A percentile compares a stretch with the other conserved stretches of the same genome.
These are phyloP conservation scores for Electrophaes corylata DNA, from an alignment of 2,888 invertebrate genomes.

Conservation along the genomic window DNA sequence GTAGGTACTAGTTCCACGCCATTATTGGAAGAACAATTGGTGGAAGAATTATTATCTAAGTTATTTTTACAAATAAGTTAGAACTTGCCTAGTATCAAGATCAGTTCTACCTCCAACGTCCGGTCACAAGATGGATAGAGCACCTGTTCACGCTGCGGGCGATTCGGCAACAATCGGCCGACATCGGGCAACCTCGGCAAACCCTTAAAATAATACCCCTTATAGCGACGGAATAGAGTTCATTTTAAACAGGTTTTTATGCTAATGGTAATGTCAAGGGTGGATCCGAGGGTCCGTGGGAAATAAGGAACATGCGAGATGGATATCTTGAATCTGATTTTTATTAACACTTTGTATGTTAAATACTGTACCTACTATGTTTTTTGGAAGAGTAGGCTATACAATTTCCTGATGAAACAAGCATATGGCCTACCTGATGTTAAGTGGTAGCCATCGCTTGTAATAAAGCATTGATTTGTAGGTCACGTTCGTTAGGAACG, in stretches of 20 bases:
- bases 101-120: slow-evolving; percentile 37
- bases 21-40: too few relatives aligned
- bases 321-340: slow-evolving; percentile 39
- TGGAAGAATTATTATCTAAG: too few relatives aligned
- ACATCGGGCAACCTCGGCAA: slow-evolving; percentile 35
- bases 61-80: too few relatives aligned
- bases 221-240: slow-evolving; percentile 19
- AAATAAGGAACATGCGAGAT: slow-evolving; percentile 32
- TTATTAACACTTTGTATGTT: slow-evolving; percentile 33
- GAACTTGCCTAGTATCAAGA: slow-evolving; percentile 58
- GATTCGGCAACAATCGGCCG: slow-evolving; percentile 39
- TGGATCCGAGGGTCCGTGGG: slow-evolving; percentile 42
- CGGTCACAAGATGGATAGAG: slow-evolving; percentile 57
- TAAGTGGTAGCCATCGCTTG: too few relatives aligned
- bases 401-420: too few relatives aligned
- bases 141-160: slow-evolving; percentile 60
- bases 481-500: too few relatives aligned
- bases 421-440: too few relatives aligned
- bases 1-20: too few relatives aligned
- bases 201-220: slow-evolving; percentile 12
- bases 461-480: too few relatives aligned
- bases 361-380: background rate
- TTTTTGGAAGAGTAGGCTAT: background rate
- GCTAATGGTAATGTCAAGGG: slow-evolving; percentile 31
- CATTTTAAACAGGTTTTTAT: slow-evolving; percentile 25